Percentiles rank a stretch among this genome's conserved stretches.
phyloP scores from a whole-genome alignment of 2,113 vertebrate species.

The Thunnus maccoyii region DNA sequence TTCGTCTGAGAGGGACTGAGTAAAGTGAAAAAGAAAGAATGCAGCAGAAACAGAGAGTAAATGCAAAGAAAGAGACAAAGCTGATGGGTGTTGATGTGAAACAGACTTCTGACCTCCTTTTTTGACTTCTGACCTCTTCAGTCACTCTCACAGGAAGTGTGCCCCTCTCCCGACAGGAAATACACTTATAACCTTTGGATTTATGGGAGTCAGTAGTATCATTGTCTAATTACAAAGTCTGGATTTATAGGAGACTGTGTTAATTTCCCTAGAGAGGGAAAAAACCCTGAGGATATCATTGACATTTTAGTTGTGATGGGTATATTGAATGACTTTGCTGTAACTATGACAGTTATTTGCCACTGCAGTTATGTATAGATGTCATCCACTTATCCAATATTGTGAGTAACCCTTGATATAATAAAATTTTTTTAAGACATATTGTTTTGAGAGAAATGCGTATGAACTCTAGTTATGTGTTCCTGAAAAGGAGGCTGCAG shows the following conservation, averaged over 20 bases:
- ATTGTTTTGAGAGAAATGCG: constrained; percentile 24
- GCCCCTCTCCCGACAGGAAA: constrained; percentile 64
- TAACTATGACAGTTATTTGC: constrained; percentile 40
- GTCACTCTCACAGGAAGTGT: constrained; percentile 71
- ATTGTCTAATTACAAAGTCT: constrained; percentile 73
- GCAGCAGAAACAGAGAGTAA: not conserved
- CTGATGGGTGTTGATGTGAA: constrained; percentile 70
- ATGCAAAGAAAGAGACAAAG: constrained; percentile 32
- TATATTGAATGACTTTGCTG: constrained; percentile 53
- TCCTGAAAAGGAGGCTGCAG: not conserved
- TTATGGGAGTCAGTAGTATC: constrained; percentile 64
- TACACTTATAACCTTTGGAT: constrained; percentile 63
- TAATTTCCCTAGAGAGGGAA: constrained; percentile 66
- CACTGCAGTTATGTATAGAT: not conserved
- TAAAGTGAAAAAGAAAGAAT: constrained; percentile 30
- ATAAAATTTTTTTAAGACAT: constrained; percentile 37
- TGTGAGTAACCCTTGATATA: not conserved
- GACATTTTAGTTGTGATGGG: constrained; percentile 67
- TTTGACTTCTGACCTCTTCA: constrained; percentile 63
- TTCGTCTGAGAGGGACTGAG: not conserved
- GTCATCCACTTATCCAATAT: constrained; percentile 4
- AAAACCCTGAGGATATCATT: constrained; percentile 57
- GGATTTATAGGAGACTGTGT: constrained; percentile 69
- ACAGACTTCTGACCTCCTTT: constrained; percentile 69
- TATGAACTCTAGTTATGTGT: not conserved